phyloP scores from a whole-genome alignment of 2,113 vertebrate genomes.

The Conger conger region DNA sequence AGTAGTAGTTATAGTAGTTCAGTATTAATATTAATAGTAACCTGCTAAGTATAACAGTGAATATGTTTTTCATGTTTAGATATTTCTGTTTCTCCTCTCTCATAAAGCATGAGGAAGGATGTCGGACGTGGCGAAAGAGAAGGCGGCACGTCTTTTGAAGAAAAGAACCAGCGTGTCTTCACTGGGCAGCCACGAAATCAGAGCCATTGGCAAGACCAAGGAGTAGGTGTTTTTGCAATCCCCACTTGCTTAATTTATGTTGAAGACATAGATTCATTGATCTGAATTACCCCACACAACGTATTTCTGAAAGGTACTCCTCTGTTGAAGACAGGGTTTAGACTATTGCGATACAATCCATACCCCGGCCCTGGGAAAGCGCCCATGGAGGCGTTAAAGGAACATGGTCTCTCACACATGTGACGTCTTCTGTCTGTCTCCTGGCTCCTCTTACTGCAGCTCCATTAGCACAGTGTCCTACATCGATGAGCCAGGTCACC shows the following conservation, averaged over 20 bases:
- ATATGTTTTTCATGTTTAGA: neutral
- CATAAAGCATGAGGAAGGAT: neutral
- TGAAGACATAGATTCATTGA: neutral
- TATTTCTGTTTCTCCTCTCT: neutral
- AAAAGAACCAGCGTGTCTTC: conserved; percentile 67
- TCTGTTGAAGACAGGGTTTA: neutral
- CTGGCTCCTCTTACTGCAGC: conserved; percentile 53
- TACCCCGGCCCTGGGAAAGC: neutral
- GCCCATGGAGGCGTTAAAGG: neutral
- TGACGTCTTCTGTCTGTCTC: neutral
- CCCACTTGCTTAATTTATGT: neutral
- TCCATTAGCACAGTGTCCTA: conserved; percentile 72
- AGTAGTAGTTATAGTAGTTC: too few relatives aligned
- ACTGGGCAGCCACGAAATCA: conserved; percentile 61
- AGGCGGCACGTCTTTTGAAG: conserved; percentile 50
- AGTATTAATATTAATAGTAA: too few relatives aligned
- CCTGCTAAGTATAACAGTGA: neutral
- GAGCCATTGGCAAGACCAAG: conserved; percentile 59
- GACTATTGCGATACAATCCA: neutral
- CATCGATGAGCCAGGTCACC: conserved; percentile 70
- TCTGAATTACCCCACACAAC: neutral
- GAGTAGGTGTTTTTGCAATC: conserved; percentile 65
- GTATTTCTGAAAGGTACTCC: neutral
- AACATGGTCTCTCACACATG: neutral
- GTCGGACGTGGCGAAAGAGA: conserved; percentile 59